A percentile compares a stretch with the other conserved stretches of the same genome.
Conservation (phyloP, 2,888 invertebrate species). For the Drosophila ochracea region DNA sequence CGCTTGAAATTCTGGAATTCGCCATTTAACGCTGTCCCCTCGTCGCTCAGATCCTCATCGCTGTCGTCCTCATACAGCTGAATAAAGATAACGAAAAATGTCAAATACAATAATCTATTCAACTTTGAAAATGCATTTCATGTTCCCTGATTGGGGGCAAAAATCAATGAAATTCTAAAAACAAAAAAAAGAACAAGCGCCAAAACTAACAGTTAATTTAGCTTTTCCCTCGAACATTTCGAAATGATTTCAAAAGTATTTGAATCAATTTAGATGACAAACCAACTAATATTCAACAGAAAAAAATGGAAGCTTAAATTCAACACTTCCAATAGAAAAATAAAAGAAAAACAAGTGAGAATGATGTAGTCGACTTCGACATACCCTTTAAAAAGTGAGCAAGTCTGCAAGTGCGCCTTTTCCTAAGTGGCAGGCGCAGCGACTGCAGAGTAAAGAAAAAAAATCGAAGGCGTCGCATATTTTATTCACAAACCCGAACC, state of each 20-base stretch:
- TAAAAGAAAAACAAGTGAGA: background rate
- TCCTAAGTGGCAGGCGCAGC: too few relatives aligned
- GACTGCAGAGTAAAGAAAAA: too few relatives aligned
- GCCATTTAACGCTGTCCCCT: conserved; percentile 87
- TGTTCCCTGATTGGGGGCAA: background rate
- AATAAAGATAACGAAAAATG: background rate
- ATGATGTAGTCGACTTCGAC: too few relatives aligned
- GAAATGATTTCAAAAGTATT: background rate
- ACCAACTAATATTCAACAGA: background rate
- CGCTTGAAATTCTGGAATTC: conserved; percentile 95
- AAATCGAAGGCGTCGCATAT: too few relatives aligned
- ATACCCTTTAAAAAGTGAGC: too few relatives aligned
- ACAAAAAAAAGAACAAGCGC: background rate
- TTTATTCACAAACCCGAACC: too few relatives aligned
- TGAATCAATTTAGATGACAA: background rate
- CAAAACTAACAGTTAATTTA: background rate
- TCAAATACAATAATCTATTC: background rate
- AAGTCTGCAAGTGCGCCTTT: too few relatives aligned
- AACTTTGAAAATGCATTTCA: too few relatives aligned
- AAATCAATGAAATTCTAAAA: background rate
- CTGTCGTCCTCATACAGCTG: conserved; percentile 75
- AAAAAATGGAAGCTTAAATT: too few relatives aligned
- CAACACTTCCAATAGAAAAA: background rate
- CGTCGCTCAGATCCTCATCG: conserved; percentile 83
- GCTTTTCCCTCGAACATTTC: background rate